Conservation (phyloP, 1,140 invertebrate genomes). For the Drosophila sp. region DNA sequence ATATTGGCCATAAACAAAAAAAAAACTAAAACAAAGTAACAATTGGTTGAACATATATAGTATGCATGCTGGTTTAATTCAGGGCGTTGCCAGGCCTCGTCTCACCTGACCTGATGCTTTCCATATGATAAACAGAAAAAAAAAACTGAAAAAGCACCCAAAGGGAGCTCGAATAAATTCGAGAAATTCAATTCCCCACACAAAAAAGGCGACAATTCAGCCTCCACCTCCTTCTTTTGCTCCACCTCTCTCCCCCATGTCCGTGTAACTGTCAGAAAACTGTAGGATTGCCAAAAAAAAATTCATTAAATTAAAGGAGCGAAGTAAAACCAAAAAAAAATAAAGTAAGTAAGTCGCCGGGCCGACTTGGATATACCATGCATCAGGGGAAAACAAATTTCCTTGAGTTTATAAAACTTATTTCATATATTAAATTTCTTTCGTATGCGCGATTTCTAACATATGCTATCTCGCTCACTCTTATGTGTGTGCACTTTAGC, state of each 20-base stretch:
- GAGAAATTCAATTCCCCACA: conserved; percentile 4
- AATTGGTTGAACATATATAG: not conserved
- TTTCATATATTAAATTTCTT: too few relatives aligned
- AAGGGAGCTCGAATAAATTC: conserved; percentile 2
- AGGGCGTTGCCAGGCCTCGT: conserved; percentile 3
- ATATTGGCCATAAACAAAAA: conserved; percentile 16
- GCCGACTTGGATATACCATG: too few relatives aligned
- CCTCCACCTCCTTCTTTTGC: not conserved
- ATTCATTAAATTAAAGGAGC: conserved; percentile 73
- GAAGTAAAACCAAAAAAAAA: conserved; percentile 39
- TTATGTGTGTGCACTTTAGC: too few relatives aligned
- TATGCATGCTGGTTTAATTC: conserved; percentile 6
- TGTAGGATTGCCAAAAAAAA: conserved; percentile 48
- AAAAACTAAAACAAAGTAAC: conserved; percentile 3
- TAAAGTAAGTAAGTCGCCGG: too few relatives aligned
- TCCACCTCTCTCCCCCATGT: conserved; percentile 14
- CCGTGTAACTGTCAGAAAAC: conserved; percentile 73
- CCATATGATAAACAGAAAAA: not conserved
- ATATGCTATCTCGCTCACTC: too few relatives aligned
- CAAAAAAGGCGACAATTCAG: conserved; percentile 8
- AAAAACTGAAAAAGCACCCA: not conserved
- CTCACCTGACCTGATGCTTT: conserved; percentile 17
- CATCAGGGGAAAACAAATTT: too few relatives aligned
- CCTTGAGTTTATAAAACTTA: too few relatives aligned
- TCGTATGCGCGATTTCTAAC: too few relatives aligned